These are phyloP conservation scores for Lysandra coridon DNA, from an alignment of 2,888 invertebrate genomes.

Conservation along the genomic window DNA sequence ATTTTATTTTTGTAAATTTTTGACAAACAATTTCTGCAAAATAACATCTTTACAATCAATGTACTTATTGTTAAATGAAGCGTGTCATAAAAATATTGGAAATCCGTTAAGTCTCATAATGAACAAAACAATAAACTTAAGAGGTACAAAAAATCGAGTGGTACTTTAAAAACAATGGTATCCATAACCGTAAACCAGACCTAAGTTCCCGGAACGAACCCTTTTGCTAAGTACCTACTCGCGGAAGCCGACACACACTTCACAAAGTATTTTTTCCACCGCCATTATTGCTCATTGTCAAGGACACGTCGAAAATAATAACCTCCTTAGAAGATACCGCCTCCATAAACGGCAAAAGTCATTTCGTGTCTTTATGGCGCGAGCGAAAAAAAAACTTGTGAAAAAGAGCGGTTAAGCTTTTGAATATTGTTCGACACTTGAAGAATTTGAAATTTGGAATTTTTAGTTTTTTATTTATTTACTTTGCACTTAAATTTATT, in stretches of 20 bases:
- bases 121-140: constrained; percentile 15
- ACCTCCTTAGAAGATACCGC: constrained; percentile 37
- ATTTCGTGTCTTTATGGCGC: constrained; percentile 13
- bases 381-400: constrained; percentile 1
- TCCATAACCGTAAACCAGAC: constrained; percentile 17
- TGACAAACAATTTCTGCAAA: neutral
- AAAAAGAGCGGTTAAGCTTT: neutral
- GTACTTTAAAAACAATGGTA: constrained; percentile 16
- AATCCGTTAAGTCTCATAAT: constrained; percentile 16
- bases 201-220: constrained; percentile 16
- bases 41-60: neutral
- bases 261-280: constrained; percentile 47
- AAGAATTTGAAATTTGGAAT: neutral
- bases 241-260: constrained; percentile 59
- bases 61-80: neutral
- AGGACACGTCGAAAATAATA: constrained; percentile 62
- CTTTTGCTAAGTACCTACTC: constrained; percentile 44
- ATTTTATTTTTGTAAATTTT: too few relatives aligned
- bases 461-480: too few relatives aligned
- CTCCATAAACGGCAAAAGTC: constrained; percentile 41
- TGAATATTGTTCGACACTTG: neutral
- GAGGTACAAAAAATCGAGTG: constrained; percentile 9
- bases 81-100: neutral
- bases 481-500: too few relatives aligned
- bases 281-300: constrained; percentile 53